Evolutionary conservation across 1,140 invertebrate genomes (phyloP).

Genomic region (Caerostris extrusa): DNA sequence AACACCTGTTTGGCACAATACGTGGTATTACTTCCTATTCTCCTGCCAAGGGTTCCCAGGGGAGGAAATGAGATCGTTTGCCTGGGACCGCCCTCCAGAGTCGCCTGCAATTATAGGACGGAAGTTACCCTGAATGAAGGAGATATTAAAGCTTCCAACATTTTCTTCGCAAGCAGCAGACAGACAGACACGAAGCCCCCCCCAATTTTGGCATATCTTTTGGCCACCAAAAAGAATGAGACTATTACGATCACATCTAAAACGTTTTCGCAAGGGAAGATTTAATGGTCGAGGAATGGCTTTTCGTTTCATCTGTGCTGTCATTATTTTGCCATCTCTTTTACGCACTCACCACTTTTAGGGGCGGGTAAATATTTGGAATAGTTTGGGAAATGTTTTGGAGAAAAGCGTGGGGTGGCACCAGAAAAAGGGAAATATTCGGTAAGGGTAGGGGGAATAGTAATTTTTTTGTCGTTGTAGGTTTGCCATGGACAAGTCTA

Average conservation of each 20-base stretch:
- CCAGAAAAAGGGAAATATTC: too few species aligned
- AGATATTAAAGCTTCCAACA: neutral
- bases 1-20: neutral
- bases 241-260: slow-evolving; percentile 37
- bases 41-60: neutral
- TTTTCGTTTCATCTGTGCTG: neutral
- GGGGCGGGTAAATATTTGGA: neutral
- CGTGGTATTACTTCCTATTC: slow-evolving; percentile 25
- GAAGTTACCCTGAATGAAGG: slow-evolving; percentile 20
- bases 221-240: neutral
- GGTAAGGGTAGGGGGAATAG: too few species aligned
- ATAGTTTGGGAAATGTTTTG: neutral
- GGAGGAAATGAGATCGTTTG: slow-evolving; percentile 64
- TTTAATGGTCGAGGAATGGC: slow-evolving; percentile 27
- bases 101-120: slow-evolving; percentile 49
- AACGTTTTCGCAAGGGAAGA: neutral
- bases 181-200: neutral
- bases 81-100: neutral
- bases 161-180: neutral
- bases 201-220: neutral
- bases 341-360: neutral
- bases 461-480: too few species aligned
- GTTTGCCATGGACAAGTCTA: too few species aligned
- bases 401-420: neutral
- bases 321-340: slow-evolving; percentile 36